phyloP scores from a whole-genome alignment of 2,888 invertebrate genomes.

The Hyles lineata region DNA sequence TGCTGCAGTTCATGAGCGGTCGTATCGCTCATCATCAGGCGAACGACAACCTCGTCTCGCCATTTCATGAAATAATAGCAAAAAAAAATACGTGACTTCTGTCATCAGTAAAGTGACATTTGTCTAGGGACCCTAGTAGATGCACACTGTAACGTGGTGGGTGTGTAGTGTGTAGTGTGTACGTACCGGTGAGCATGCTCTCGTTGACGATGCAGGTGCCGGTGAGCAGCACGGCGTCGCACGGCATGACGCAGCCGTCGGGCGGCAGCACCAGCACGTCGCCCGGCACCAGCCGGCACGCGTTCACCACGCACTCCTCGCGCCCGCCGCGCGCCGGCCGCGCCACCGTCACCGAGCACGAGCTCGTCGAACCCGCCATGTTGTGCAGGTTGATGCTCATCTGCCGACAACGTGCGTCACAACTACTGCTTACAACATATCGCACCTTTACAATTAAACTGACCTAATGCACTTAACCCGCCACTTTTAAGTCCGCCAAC shows the following conservation, averaged over 20 bases:
- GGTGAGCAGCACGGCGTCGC: conserved; percentile 93
- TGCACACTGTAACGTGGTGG: no score
- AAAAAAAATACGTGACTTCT: no score
- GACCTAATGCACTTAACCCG: no score
- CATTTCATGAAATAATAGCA: no score
- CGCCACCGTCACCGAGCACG: conserved; percentile 85
- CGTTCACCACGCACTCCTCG: conserved; percentile 82
- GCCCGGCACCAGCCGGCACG: conserved; percentile 91
- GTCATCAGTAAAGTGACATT: no score
- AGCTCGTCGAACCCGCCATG: conserved; percentile 86
- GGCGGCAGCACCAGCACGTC: conserved; percentile 93
- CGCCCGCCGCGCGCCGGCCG: conserved; percentile 72
- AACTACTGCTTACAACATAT: neutral
- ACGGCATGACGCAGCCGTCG: conserved; percentile 90
- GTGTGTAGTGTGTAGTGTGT: neutral
- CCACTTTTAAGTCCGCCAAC: no score
- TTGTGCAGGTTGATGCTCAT: conserved; percentile 88
- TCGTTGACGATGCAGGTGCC: conserved; percentile 97
- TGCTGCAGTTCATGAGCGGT: no score
- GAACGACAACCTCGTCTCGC: no score
- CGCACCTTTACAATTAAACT: no score
- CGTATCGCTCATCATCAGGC: no score
- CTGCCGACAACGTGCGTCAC: conserved; percentile 62
- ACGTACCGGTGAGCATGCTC: conserved; percentile 94
- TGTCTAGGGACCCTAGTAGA: no score